Evolutionary conservation across 2,888 invertebrate genomes (phyloP).

Genomic region (Microctonus brassicae): DNA sequence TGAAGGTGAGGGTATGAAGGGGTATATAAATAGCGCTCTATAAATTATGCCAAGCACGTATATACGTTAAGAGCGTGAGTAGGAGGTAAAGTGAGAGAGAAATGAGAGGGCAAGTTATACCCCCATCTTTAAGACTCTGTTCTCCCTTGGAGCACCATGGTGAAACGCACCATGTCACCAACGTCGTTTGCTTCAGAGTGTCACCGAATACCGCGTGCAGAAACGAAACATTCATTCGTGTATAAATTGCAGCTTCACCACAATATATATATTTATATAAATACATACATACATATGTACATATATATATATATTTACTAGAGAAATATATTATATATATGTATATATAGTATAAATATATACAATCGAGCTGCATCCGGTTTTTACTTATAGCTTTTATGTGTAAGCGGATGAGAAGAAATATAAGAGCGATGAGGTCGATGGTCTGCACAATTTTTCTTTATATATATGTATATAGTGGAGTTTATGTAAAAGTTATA

Average conservation of each 20-base stretch:
- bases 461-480: too few species aligned
- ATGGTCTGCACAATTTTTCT: neutral
- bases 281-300: too few species aligned
- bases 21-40: constrained; percentile 58
- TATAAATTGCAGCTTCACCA: constrained; percentile 46
- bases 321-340: too few species aligned
- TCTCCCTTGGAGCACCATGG: constrained; percentile 46
- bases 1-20: constrained; percentile 28
- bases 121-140: constrained; percentile 52
- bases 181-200: constrained; percentile 29
- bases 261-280: constrained; percentile 41
- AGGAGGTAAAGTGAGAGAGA: constrained; percentile 12
- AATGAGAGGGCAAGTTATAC: neutral
- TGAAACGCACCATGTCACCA: constrained; percentile 43
- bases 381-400: constrained; percentile 18
- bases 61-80: constrained; percentile 45
- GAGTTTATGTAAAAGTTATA: neutral
- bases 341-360: too few species aligned
- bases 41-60: constrained; percentile 61
- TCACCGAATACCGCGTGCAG: constrained; percentile 35
- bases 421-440: neutral
- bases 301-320: too few species aligned
- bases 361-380: constrained; percentile 21
- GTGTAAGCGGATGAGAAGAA: neutral
- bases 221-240: constrained; percentile 39